A percentile compares a stretch with the other conserved stretches of the same genome.
phyloP scores from a whole-genome alignment of 2,797 vertebrate genomes.

The Takifugu ocellatus region DNA sequence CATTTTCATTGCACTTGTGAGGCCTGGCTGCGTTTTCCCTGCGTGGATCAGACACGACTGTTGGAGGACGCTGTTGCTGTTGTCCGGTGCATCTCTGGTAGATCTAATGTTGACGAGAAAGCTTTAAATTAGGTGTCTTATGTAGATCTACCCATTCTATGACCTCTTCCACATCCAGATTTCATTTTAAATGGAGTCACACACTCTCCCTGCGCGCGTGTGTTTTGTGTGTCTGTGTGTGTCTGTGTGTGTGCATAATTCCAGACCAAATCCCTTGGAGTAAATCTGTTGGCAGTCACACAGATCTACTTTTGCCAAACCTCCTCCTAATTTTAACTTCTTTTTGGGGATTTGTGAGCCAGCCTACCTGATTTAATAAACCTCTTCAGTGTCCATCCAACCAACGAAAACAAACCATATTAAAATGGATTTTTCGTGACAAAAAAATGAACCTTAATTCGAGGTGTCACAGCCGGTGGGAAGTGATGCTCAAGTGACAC shows the following conservation, averaged over 20 bases:
- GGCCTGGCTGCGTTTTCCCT: too few species aligned
- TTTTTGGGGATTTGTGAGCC: slow-evolving; percentile 63
- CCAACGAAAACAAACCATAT: slow-evolving; percentile 23
- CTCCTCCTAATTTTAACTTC: slow-evolving; percentile 55
- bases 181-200: background rate
- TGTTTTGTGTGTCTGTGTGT: slow-evolving; percentile 19
- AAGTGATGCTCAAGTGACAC: too few species aligned
- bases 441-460: background rate
- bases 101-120: too few species aligned
- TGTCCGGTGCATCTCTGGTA: too few species aligned
- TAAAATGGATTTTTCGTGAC: too few species aligned
- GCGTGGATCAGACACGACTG: too few species aligned
- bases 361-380: slow-evolving; percentile 65
- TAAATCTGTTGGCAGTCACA: slow-evolving; percentile 61
- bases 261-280: slow-evolving; percentile 56
- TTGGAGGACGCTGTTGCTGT: too few species aligned
- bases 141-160: too few species aligned
- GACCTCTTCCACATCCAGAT: background rate
- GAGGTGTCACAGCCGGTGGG: background rate
- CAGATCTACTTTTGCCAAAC: slow-evolving; percentile 56
- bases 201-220: background rate
- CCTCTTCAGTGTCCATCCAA: slow-evolving; percentile 57
- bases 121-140: too few species aligned
- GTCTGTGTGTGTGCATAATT: slow-evolving; percentile 21
- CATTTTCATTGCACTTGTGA: too few species aligned